Evolutionary conservation across 2,797 vertebrate species (phyloP).

Genomic region (Dipus sagitta): DNA sequence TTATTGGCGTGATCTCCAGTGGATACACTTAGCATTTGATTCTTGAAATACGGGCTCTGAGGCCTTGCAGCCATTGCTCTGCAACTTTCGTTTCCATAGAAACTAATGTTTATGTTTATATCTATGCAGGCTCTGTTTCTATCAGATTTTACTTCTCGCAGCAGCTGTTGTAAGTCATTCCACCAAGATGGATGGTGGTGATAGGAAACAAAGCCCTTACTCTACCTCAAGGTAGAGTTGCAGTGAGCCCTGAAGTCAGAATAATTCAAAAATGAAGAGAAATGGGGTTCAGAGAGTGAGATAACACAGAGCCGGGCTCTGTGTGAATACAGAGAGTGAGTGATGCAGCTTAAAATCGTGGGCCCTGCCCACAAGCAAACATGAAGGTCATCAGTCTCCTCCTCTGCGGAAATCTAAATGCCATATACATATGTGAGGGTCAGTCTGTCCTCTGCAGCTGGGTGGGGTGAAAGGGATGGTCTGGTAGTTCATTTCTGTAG

Average conservation of each 20-base stretch:
- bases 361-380: not conserved
- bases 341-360: accelerated
- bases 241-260: slow-evolving; percentile 56
- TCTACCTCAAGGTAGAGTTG: slow-evolving; percentile 73
- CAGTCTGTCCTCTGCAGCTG: slow-evolving; percentile 36
- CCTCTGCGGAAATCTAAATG: slow-evolving; percentile 43
- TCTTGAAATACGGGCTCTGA: slow-evolving; percentile 76
- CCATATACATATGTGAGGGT: slow-evolving; percentile 45
- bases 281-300: not conserved
- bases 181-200: slow-evolving; percentile 83
- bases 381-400: not conserved
- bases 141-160: slow-evolving; percentile 84
- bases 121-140: slow-evolving; percentile 83
- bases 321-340: not conserved
- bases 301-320: not conserved
- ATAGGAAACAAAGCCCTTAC: slow-evolving; percentile 84
- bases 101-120: slow-evolving; percentile 89
- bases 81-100: slow-evolving; percentile 87
- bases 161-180: slow-evolving; percentile 87
- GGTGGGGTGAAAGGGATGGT: not conserved
- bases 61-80: slow-evolving; percentile 75
- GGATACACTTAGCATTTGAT: slow-evolving; percentile 77
- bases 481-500: not conserved
- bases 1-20: slow-evolving; percentile 73
- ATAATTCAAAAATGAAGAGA: slow-evolving; percentile 58